Conservation (phyloP, 2,113 vertebrate genomes). For the Nibea albiflora region DNA sequence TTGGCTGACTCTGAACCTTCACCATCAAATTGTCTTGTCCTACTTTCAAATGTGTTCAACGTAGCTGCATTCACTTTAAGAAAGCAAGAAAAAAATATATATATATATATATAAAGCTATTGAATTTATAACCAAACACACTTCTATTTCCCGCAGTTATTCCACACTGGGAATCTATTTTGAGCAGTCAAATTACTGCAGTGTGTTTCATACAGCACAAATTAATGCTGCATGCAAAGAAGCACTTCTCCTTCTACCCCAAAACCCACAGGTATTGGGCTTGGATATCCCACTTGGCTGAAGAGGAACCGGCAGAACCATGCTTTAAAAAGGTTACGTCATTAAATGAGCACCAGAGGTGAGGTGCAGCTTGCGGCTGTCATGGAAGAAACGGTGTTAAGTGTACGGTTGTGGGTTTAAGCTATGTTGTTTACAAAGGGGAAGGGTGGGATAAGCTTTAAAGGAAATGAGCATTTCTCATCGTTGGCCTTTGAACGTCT, state of each 20-base stretch:
- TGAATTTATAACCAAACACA: slow-evolving; percentile 44
- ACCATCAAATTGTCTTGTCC: background rate
- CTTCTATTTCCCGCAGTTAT: slow-evolving; percentile 56
- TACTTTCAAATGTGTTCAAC: background rate
- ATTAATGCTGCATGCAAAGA: slow-evolving; percentile 68
- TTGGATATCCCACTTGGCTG: slow-evolving; percentile 65
- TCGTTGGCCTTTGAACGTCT: slow-evolving; percentile 16
- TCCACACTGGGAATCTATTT: slow-evolving; percentile 64
- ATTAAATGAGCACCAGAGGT: slow-evolving; percentile 51
- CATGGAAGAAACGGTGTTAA: slow-evolving; percentile 26
- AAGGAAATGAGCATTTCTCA: slow-evolving; percentile 5
- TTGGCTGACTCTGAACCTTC: background rate
- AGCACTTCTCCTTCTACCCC: slow-evolving; percentile 63
- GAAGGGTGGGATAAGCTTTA: slow-evolving; percentile 16
- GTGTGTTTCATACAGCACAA: slow-evolving; percentile 64
- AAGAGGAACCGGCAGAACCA: slow-evolving; percentile 43
- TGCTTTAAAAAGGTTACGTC: slow-evolving; percentile 44
- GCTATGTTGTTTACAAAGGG: slow-evolving; percentile 29
- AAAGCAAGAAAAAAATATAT: background rate
- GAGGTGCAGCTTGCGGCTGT: slow-evolving; percentile 37
- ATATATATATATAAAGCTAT: background rate
- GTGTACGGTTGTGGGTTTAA: slow-evolving; percentile 10
- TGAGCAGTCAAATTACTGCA: slow-evolving; percentile 64
- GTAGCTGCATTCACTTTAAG: background rate
- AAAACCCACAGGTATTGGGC: slow-evolving; percentile 74